Percentiles rank a stretch among this genome's conserved stretches.
Conservation (phyloP, 1,140 invertebrate genomes). For the Rhopalosiphum maidis region DNA sequence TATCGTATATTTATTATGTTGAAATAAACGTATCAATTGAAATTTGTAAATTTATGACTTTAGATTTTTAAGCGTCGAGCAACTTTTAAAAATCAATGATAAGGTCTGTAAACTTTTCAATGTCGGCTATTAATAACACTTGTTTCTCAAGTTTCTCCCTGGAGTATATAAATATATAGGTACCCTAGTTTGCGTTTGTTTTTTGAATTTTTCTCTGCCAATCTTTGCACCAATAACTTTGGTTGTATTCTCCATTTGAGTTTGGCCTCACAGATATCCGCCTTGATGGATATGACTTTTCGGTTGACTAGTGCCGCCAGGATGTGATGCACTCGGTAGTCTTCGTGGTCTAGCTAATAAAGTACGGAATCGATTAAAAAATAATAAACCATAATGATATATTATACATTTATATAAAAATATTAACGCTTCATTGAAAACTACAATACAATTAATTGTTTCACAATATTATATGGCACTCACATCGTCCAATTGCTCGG, state of each 20-base stretch:
- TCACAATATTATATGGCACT: not conserved
- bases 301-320: slow-evolving; percentile 39
- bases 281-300: slow-evolving; percentile 51
- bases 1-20: not conserved
- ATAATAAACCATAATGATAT: not conserved
- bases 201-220: slow-evolving; percentile 48
- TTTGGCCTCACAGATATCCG: slow-evolving; percentile 36
- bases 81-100: not conserved
- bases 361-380: not conserved
- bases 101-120: not conserved
- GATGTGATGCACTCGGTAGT: slow-evolving; percentile 10
- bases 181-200: slow-evolving; percentile 53
- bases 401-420: not conserved
- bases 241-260: slow-evolving; percentile 47
- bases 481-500: slow-evolving; percentile 3
- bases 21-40: not conserved
- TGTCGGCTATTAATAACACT: not conserved
- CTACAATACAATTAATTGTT: not conserved
- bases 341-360: slow-evolving; percentile 19
- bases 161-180: not conserved
- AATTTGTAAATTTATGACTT: not conserved
- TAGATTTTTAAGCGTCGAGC: not conserved
- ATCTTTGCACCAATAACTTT: slow-evolving; percentile 29
- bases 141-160: not conserved
- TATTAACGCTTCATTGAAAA: not conserved